Percentiles rank a stretch among this genome's conserved stretches.
Conservation (phyloP, 2,888 invertebrate genomes). For the Lucinisca nassula region DNA sequence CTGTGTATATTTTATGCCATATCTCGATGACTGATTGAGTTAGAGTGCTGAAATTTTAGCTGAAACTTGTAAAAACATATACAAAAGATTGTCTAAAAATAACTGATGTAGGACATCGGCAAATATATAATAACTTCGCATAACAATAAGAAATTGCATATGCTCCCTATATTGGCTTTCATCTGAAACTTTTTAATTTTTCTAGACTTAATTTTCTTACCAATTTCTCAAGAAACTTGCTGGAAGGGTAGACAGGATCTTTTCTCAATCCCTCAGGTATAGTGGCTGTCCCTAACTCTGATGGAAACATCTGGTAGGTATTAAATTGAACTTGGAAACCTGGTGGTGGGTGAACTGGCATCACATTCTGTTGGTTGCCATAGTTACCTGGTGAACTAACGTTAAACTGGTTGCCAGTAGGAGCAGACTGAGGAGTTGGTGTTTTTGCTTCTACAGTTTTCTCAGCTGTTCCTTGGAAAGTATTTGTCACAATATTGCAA, state of each 20-base stretch:
- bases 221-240: slow-evolving; percentile 61
- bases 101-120: too few species aligned
- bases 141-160: too few species aligned
- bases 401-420: neutral
- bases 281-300: neutral
- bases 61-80: too few species aligned
- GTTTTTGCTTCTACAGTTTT: neutral
- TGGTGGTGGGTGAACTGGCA: slow-evolving; percentile 47
- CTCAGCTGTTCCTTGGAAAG: neutral
- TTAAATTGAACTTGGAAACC: slow-evolving; percentile 53
- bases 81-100: too few species aligned
- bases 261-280: neutral
- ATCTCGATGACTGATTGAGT: too few species aligned
- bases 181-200: too few species aligned
- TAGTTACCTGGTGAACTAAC: slow-evolving; percentile 14
- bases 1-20: too few species aligned
- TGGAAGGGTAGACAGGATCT: neutral
- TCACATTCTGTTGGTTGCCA: slow-evolving; percentile 21
- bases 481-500: neutral
- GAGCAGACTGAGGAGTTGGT: neutral
- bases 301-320: slow-evolving; percentile 58
- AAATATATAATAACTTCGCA: too few species aligned
- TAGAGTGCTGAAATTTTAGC: too few species aligned
- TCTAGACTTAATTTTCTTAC: slow-evolving; percentile 47
- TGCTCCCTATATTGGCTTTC: too few species aligned